phyloP scores from a whole-genome alignment of 2,888 invertebrate species.

The Drosophila barbarae region DNA sequence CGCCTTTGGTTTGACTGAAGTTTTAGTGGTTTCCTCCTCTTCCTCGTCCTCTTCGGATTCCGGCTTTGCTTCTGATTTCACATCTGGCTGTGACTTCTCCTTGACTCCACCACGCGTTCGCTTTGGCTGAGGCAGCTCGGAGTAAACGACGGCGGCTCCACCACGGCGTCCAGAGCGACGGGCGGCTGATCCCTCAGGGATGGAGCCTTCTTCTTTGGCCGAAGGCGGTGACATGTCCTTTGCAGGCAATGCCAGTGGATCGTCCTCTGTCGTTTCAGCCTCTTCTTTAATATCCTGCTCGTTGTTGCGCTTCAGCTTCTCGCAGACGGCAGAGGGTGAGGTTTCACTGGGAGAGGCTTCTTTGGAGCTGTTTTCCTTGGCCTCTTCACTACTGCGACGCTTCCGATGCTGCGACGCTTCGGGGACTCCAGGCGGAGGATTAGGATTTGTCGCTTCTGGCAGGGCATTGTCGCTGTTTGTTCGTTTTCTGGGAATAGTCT shows the following conservation, averaged over 20 bases:
- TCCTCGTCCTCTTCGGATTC: slow-evolving; percentile 17
- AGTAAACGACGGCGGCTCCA: slow-evolving; percentile 63
- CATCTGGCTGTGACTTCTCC: slow-evolving; percentile 39
- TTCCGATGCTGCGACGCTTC: slow-evolving; percentile 69
- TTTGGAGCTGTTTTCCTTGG: slow-evolving; percentile 34
- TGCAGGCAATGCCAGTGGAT: neutral
- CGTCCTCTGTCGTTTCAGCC: neutral
- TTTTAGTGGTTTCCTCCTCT: neutral
- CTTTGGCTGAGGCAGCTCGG: slow-evolving; percentile 71
- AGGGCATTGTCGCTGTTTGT: slow-evolving; percentile 65
- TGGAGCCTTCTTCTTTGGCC: neutral
- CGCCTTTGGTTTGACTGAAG: neutral
- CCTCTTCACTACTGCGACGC: slow-evolving; percentile 72
- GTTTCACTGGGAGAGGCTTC: slow-evolving; percentile 39
- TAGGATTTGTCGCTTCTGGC: slow-evolving; percentile 5
- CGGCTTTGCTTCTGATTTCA: slow-evolving; percentile 7
- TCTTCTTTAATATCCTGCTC: slow-evolving; percentile 40
- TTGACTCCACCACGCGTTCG: slow-evolving; percentile 64
- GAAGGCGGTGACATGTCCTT: neutral
- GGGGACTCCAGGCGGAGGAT: slow-evolving; percentile 8
- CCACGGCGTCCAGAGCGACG: slow-evolving; percentile 75
- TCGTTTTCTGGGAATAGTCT: slow-evolving; percentile 66
- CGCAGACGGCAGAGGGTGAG: slow-evolving; percentile 48
- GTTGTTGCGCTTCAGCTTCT: slow-evolving; percentile 58
- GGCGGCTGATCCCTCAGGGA: slow-evolving; percentile 28